Conservation (phyloP, 2,113 vertebrate species). For the Gadus macrocephalus region DNA sequence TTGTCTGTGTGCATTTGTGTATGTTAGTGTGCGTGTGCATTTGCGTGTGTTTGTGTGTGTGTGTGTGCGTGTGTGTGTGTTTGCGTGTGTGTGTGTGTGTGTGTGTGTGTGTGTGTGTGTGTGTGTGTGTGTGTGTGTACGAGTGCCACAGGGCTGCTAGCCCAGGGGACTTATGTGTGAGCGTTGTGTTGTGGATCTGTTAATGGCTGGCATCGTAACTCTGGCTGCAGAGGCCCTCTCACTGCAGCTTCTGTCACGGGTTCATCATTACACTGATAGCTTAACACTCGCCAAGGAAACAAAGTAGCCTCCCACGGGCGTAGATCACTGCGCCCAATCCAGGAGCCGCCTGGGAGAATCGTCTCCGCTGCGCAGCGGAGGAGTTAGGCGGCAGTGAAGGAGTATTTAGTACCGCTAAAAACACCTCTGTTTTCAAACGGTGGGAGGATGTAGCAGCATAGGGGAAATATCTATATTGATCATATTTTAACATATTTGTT, state of each 20-base stretch:
- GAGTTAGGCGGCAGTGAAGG: constrained; percentile 1
- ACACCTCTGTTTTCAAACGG: not conserved
- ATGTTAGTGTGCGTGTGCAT: too few species aligned
- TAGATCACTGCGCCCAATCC: constrained; percentile 54
- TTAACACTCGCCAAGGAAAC: constrained; percentile 60
- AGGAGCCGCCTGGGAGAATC: constrained; percentile 25
- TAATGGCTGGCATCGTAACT: constrained; percentile 61
- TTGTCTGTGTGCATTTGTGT: too few species aligned
- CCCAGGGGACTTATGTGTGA: constrained; percentile 54
- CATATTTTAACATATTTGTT: too few species aligned
- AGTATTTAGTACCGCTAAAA: too few species aligned
- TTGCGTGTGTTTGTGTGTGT: too few species aligned
- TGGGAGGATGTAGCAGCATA: not conserved
- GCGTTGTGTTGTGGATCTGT: constrained; percentile 51
- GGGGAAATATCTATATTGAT: too few species aligned
- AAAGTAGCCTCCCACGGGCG: constrained; percentile 48
- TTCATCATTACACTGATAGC: constrained; percentile 73
- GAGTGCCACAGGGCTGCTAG: constrained; percentile 39
- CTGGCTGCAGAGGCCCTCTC: constrained; percentile 46
- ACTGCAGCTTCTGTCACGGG: constrained; percentile 60
- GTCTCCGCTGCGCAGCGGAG: constrained; percentile 32
- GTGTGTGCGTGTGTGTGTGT: too few species aligned
- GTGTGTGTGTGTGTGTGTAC: constrained; percentile 18
- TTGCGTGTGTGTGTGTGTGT: too few species aligned
- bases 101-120: too few species aligned